Evolutionary conservation across 1,140 invertebrate genomes (phyloP).

Genomic region (Matsumurasca onukii): DNA sequence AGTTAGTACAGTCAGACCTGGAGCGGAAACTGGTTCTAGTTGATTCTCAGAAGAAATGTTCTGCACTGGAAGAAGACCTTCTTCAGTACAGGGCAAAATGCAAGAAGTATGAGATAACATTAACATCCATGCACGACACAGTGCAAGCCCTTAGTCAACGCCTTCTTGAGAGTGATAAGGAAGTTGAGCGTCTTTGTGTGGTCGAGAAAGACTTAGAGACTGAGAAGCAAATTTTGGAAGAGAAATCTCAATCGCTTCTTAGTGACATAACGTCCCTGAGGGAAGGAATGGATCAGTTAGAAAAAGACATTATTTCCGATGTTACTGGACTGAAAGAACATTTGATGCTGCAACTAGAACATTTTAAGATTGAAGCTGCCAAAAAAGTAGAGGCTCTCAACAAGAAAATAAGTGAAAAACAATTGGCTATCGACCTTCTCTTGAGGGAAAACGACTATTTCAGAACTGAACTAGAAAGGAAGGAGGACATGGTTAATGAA

Average conservation of each 20-base stretch:
- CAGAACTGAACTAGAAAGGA: background rate
- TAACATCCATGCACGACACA: background rate
- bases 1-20: background rate
- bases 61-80: background rate
- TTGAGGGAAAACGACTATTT: background rate
- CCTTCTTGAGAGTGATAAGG: background rate
- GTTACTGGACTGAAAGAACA: background rate
- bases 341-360: background rate
- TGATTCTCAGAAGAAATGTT: background rate
- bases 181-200: background rate
- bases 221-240: background rate
- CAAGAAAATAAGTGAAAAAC: background rate
- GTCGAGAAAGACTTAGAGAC: background rate
- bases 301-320: background rate
- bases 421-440: background rate
- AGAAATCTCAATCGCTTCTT: background rate
- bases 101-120: background rate
- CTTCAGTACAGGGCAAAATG: background rate
- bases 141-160: background rate
- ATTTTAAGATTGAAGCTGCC: background rate
- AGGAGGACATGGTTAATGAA: too few species aligned
- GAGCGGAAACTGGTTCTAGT: background rate
- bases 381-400: background rate
- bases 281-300: background rate
- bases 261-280: background rate